Evolutionary conservation across 2,113 vertebrate species (phyloP).

Genomic region (Crypturellus undulatus): DNA sequence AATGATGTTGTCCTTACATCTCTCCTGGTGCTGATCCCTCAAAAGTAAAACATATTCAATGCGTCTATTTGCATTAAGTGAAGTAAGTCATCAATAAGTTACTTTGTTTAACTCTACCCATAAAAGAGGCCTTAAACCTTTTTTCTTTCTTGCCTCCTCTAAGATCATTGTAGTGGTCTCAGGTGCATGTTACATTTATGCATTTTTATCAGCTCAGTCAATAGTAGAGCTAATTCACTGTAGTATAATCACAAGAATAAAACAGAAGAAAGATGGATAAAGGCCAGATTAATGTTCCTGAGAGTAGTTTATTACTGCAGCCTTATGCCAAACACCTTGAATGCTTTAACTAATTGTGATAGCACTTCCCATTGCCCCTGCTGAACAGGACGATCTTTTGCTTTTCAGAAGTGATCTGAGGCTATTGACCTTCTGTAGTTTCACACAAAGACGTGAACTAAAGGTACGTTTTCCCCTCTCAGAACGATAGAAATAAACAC

Average conservation of each 20-base stretch:
- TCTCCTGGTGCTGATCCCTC: not conserved
- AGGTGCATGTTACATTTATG: not conserved
- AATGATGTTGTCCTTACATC: not conserved
- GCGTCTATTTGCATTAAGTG: not conserved
- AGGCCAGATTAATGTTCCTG: not conserved
- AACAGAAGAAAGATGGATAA: not conserved
- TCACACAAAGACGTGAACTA: not conserved
- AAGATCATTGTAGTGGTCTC: not conserved
- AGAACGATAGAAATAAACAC: not conserved
- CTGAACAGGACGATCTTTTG: not conserved
- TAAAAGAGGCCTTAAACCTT: not conserved
- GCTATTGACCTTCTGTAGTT: not conserved
- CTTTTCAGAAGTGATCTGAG: not conserved
- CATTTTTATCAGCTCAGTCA: not conserved
- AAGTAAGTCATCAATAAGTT: not conserved
- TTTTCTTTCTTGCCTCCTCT: not conserved
- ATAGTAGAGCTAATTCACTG: not conserved
- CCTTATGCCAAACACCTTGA: not conserved
- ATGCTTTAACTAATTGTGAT: not conserved
- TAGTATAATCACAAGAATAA: not conserved
- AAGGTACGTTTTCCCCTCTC: not conserved
- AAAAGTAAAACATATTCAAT: not conserved
- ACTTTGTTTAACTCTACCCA: not conserved
- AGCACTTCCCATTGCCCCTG: not conserved
- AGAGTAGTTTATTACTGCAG: not conserved